Base-by-base conservation (phyloP, 1,140 invertebrate species). In the Mya arenaria region DNA sequence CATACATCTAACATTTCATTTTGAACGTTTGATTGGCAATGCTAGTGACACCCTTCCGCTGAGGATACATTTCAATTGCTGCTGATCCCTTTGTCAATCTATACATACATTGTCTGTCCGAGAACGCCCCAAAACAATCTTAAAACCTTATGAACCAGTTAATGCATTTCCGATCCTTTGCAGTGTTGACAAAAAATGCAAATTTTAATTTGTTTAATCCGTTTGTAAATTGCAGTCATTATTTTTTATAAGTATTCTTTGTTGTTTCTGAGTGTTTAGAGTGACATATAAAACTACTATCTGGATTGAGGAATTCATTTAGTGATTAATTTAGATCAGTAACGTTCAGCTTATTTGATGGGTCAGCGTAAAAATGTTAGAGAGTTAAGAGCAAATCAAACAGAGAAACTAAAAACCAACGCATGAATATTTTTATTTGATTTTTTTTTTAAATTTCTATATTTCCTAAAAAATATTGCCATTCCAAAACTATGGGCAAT, bases 1-100 rank as follows among this genome's bases (percentile, higher is more conserved):
- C 75, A 78, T 78, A 78, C 75, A 68, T 66, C 62, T 48, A 55
- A 66, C 75, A 37, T 78, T 66, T 78, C 63, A 68, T 78, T 78
- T 68, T 56, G 68, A 44, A 10, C 56, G 32, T 66, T 66, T 78
- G 75, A 78, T 78, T 78, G 75, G 75, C 75, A 62, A 65, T 65
- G 30, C 44, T 66, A 48, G 56, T 68, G 65, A 65, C 65, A 78
- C 62, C 62, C 75, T 32, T 48, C 65, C 56, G 75, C 41, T 52
- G 19, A n/a, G 62, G 30, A 78, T 65, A 62, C 66, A 68, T 78
- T 78, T 52, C 25, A 28, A 34, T 32, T 39, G 63, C 75, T 28
- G 65, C 41, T 56, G 65, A 78, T 52, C 75, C 32, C 63, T 66
- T 78, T 78, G 75, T 78, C 48, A 78, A n/a, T 37, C 41, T 68